Percentiles rank a stretch among this genome's conserved stretches.
These are phyloP conservation scores for Cheilosia variabilis DNA, from an alignment of 2,888 invertebrate genomes.

Conservation along the genomic window DNA sequence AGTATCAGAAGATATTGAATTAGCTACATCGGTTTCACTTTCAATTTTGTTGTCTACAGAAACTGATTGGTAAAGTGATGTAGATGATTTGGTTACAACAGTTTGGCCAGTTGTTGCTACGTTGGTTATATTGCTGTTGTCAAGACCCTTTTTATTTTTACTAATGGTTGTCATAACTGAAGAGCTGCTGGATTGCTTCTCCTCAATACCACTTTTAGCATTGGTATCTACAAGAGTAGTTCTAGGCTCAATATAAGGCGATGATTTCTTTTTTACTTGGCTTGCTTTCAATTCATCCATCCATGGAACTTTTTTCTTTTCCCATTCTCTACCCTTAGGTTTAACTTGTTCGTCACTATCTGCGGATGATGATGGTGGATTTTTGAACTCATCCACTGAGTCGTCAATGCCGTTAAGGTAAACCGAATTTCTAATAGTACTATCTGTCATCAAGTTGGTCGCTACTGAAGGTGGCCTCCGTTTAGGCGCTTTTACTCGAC, in stretches of 20 bases:
- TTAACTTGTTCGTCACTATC: constrained; percentile 81
- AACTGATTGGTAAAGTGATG: constrained; percentile 77
- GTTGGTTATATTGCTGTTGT: constrained; percentile 44
- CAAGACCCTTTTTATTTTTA: constrained; percentile 70
- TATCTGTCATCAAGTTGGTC: constrained; percentile 81
- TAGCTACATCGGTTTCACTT: constrained; percentile 56
- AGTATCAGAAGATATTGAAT: constrained; percentile 57
- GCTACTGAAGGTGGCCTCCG: constrained; percentile 86
- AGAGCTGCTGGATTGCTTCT: constrained; percentile 23
- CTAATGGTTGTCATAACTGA: constrained; percentile 32
- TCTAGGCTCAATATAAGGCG: constrained; percentile 81
- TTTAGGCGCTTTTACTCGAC: constrained; percentile 85
- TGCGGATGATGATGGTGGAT: constrained; percentile 67
- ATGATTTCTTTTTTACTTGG: constrained; percentile 85
- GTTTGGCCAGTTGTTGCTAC: constrained; percentile 1
- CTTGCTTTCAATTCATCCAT: constrained; percentile 92
- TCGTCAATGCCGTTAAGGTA: constrained; percentile 81
- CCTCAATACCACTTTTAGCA: constrained; percentile 12
- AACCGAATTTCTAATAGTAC: constrained; percentile 80
- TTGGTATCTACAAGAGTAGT: constrained; percentile 62
- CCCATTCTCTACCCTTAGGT: constrained; percentile 88
- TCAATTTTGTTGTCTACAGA: constrained; percentile 68
- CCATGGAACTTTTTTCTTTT: constrained; percentile 91
- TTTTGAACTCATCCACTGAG: constrained; percentile 71
- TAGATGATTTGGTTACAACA: constrained; percentile 66